Evolutionary conservation across 1,140 invertebrate genomes (phyloP), one percentile per base, ranked within the genome.

Genomic region (Dufourea novaeangliae): DNA sequence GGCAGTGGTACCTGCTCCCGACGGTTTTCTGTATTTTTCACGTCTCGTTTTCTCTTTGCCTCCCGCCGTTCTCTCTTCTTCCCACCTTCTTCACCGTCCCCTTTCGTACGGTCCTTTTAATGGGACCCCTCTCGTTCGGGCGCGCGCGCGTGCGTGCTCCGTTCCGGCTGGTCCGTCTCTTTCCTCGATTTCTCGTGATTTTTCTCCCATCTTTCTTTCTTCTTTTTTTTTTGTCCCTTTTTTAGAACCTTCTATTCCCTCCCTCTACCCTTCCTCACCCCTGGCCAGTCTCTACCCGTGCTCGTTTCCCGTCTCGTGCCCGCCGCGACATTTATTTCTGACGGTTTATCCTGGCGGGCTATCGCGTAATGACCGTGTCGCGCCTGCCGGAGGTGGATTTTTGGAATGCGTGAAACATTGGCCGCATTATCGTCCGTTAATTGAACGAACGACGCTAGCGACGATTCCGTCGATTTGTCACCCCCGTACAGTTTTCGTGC

Each of bases 1-100:
- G n/a, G 54, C 79, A 63, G 67, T 32, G 79, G 80, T 86, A 86
- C 84, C 84, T 86, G 84, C 83, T 85, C 79, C 83, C 80, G 79
- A 80, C 80, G 72, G 80, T 86, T 86, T 86, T 86, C 83, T 85
- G 80, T 86, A 82, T 86, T 86, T 86, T 85, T 85, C 83, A 86
- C 84, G 69, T 82, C 70, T 59, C 64, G 32, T 62, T 59, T 68
- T 61, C 78, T 83, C 74, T 46, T 63, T 69, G 71, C 32, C 56
- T 44, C 41, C 25, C 27, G n/a, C 32, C 41, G 20, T 54, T 46
- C 39, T 22, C 37, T 37, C 52, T 62, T 8, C 37, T 32, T 71
- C n/a, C 25, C 11, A n/a, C 39, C 10, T 14, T 54, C 25, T 52
- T 39, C 25, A 29, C n/a, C n/a, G 0, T 32, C n/a, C 14, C 22